These are phyloP conservation scores for Arremon aurantiirostris DNA, from an alignment of 2,797 vertebrate species.

Conservation along the genomic window DNA sequence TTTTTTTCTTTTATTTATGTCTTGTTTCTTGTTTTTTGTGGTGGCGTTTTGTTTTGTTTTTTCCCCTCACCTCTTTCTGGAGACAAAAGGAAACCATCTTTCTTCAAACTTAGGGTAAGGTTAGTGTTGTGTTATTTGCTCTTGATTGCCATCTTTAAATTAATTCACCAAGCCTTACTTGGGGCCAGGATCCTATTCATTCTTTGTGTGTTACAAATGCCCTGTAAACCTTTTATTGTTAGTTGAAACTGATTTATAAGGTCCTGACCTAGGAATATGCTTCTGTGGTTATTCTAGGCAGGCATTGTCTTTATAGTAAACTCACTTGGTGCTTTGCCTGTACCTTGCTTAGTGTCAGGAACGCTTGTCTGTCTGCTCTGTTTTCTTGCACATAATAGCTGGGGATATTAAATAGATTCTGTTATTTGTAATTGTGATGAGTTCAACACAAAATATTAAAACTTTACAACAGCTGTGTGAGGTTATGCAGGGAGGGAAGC, in stretches of 20 bases:
- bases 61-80: background rate
- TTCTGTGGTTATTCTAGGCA: background rate
- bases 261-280: background rate
- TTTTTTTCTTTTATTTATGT: background rate
- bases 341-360: background rate
- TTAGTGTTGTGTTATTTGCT: background rate
- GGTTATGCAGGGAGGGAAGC: background rate
- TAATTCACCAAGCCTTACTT: background rate
- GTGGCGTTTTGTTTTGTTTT: background rate
- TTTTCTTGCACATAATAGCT: background rate
- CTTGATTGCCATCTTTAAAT: background rate
- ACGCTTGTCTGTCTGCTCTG: background rate
- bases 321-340: background rate
- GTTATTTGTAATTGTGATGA: background rate
- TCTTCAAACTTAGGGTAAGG: background rate
- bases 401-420: background rate
- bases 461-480: background rate
- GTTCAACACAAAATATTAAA: background rate
- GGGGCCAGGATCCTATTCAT: background rate
- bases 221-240: conserved; percentile 18
- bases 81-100: background rate
- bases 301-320: background rate
- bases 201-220: conserved; percentile 3
- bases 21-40: background rate
- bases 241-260: background rate